Percentiles rank a stretch among this genome's conserved stretches.
phyloP scores from a whole-genome alignment of 2,113 vertebrate genomes.

The Hyla sarda region DNA sequence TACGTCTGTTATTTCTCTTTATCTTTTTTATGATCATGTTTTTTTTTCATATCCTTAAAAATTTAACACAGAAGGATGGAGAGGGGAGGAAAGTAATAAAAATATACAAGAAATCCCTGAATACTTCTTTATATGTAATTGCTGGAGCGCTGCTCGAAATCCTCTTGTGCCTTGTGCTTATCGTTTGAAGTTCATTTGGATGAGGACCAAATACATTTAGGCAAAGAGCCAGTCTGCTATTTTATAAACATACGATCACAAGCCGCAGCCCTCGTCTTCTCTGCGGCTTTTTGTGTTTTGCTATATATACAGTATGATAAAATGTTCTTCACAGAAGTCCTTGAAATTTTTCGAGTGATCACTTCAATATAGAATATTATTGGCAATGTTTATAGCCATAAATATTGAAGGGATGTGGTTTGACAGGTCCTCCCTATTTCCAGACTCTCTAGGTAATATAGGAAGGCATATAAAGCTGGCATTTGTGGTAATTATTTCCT shows the following conservation, averaged over 20 bases:
- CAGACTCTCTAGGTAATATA: not conserved
- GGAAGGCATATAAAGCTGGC: not conserved
- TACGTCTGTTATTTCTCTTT: slow-evolving; percentile 41
- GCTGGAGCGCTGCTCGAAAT: slow-evolving; percentile 47
- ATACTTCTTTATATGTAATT: slow-evolving; percentile 46
- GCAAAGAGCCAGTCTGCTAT: slow-evolving; percentile 23
- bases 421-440: not conserved
- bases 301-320: not conserved
- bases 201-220: slow-evolving; percentile 59
- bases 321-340: not conserved
- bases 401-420: not conserved
- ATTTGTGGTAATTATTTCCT: not conserved
- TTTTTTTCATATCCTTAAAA: slow-evolving; percentile 13
- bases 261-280: not conserved
- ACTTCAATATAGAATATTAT: not conserved
- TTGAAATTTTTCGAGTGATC: not conserved
- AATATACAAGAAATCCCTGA: not conserved
- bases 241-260: slow-evolving; percentile 35
- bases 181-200: slow-evolving; percentile 67
- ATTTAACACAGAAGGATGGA: not conserved
- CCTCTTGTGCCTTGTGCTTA: slow-evolving; percentile 59
- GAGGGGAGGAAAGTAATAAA: slow-evolving; percentile 57
- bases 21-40: slow-evolving; percentile 29
- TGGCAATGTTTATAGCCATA: not conserved
- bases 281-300: not conserved